These are phyloP conservation scores for Phycodurus eques DNA, from an alignment of 2,113 vertebrate genomes.

Conservation along the genomic window DNA sequence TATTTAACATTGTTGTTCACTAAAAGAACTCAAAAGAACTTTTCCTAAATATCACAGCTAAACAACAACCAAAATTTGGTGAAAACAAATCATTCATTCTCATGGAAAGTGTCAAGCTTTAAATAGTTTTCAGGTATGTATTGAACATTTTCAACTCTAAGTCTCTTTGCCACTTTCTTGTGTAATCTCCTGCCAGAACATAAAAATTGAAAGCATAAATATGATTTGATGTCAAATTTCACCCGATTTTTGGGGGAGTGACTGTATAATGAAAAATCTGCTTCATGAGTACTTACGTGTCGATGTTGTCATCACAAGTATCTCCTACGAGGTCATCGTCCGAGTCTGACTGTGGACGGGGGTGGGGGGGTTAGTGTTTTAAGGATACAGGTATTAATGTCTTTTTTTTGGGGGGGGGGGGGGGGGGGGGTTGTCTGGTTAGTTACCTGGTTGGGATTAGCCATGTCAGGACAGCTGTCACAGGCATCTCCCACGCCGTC, in stretches of 20 bases:
- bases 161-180: too few relatives aligned
- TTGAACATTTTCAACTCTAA: too few relatives aligned
- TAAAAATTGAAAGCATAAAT: too few relatives aligned
- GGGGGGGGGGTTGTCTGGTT: not conserved
- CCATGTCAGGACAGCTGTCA: slow-evolving; percentile 90
- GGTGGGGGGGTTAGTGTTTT: slow-evolving; percentile 14
- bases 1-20: not conserved
- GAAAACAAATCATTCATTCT: too few relatives aligned
- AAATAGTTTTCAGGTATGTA: too few relatives aligned
- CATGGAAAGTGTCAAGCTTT: too few relatives aligned
- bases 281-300: slow-evolving; percentile 81
- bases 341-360: slow-evolving; percentile 82
- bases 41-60: too few relatives aligned
- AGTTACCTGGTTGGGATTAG: slow-evolving; percentile 92
- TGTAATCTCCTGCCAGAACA: too few relatives aligned
- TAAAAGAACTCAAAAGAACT: not conserved
- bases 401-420: not conserved
- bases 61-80: too few relatives aligned
- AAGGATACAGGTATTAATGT: not conserved
- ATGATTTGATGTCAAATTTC: not conserved
- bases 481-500: slow-evolving; percentile 94
- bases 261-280: not conserved
- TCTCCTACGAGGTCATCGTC: slow-evolving; percentile 96
- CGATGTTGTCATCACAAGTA: slow-evolving; percentile 94
- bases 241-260: not conserved